Evolutionary conservation across 2,888 invertebrate genomes (phyloP).

Genomic region (Pinctada fucata): DNA sequence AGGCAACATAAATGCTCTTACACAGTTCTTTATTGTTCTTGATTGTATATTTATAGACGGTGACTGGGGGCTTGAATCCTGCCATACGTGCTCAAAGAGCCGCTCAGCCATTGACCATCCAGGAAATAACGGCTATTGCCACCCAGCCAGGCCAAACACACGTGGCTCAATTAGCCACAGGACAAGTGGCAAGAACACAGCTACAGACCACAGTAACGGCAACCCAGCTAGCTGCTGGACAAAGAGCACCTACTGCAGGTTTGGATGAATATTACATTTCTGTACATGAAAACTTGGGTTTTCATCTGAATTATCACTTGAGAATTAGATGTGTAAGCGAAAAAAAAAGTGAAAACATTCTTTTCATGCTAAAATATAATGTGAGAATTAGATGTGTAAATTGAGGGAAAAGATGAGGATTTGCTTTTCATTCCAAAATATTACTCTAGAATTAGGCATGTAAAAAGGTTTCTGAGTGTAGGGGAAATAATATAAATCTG

Average conservation of each 20-base stretch:
- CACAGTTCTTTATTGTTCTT: too few relatives aligned
- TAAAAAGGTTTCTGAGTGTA: too few relatives aligned
- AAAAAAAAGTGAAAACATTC: too few relatives aligned
- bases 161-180: constrained; percentile 56
- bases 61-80: constrained; percentile 55
- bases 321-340: neutral
- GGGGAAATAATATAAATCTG: too few relatives aligned
- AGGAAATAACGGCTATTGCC: constrained; percentile 62
- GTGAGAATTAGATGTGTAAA: too few relatives aligned
- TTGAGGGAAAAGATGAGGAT: too few relatives aligned
- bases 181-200: constrained; percentile 47
- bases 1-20: too few relatives aligned
- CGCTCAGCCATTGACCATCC: constrained; percentile 52
- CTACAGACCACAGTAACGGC: constrained; percentile 63
- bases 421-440: too few relatives aligned
- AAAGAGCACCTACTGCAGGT: constrained; percentile 39
- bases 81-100: constrained; percentile 50
- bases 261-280: neutral
- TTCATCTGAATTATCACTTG: neutral
- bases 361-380: too few relatives aligned
- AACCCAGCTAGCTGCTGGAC: constrained; percentile 61
- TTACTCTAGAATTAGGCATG: too few relatives aligned
- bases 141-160: constrained; percentile 52
- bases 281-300: neutral
- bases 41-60: constrained; percentile 47